These are phyloP conservation scores for Pammene aurita DNA, from an alignment of 2,888 invertebrate genomes.

Conservation along the genomic window DNA sequence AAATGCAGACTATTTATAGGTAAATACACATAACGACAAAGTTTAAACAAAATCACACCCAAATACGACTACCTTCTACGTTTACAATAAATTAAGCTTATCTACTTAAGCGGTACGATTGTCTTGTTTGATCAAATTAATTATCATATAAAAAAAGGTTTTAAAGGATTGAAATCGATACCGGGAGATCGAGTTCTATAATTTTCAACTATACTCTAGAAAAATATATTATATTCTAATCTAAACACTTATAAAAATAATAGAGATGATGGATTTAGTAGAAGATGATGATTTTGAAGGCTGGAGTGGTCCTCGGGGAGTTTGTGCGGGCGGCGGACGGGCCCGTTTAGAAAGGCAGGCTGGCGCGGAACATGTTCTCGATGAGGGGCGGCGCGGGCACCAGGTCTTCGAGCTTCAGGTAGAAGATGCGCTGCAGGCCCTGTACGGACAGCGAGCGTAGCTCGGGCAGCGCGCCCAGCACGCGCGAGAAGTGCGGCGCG, in stretches of 20 bases:
- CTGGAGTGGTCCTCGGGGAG: slow-evolving; percentile 74
- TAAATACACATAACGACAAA: slow-evolving; percentile 64
- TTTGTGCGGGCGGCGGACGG: slow-evolving; percentile 44
- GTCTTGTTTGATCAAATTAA: slow-evolving; percentile 55
- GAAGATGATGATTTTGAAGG: slow-evolving; percentile 71
- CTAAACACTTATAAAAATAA: slow-evolving; percentile 79
- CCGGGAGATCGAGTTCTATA: slow-evolving; percentile 79
- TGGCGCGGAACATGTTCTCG: slow-evolving; percentile 97
- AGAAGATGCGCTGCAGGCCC: slow-evolving; percentile 96
- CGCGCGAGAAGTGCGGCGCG: slow-evolving; percentile 96
- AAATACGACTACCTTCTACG: slow-evolving; percentile 66
- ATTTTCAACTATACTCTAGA: slow-evolving; percentile 74
- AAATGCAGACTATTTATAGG: slow-evolving; percentile 78
- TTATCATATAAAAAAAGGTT: slow-evolving; percentile 57
- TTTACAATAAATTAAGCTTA: slow-evolving; percentile 80
- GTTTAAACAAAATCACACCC: slow-evolving; percentile 78
- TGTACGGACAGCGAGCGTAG: slow-evolving; percentile 96
- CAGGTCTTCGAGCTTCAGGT: slow-evolving; percentile 95
- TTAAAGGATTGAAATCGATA: slow-evolving; percentile 71
- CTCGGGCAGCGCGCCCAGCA: slow-evolving; percentile 96
- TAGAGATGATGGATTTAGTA: slow-evolving; percentile 74
- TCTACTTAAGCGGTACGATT: slow-evolving; percentile 65
- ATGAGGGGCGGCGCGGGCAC: slow-evolving; percentile 96
- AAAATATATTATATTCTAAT: slow-evolving; percentile 77
- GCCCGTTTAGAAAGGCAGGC: slow-evolving; percentile 92